Base-by-base conservation (phyloP, 1,140 invertebrate genomes). In the Gryllus bimaculatus region DNA sequence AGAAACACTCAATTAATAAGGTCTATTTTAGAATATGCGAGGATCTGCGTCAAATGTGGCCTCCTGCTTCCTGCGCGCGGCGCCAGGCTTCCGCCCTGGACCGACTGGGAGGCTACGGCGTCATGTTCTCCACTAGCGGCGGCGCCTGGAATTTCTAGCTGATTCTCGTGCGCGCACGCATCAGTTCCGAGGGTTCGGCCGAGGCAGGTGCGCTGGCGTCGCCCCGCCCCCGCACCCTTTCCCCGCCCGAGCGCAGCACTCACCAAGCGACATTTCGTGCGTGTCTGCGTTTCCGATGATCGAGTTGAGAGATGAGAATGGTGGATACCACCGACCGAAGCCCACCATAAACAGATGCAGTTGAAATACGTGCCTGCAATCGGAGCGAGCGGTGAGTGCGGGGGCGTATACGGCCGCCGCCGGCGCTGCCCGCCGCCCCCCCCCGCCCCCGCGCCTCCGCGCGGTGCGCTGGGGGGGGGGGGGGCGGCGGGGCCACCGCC, bases 341-440 rank as follows among this genome's bases (percentile, higher is more conserved):
- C n/a, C n/a, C n/a, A n/a, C 98, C 96, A 99, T 99, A 88, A 99
- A 97, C 98, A 99, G 88, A 99, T 99, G 89, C 96, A 99, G 88
- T 98, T 98, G 90, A 99, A 99, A 89, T 99, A 99, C 81, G 98
- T 98, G 86, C 97, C 95, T 96, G 89, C 81, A 89, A 85, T 83
- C 48, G 48, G 77, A 78, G 73, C 54, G 54, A 66, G 10, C 18
- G 54, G 54, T 66, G 18, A 66, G 54, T 18, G 18, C 10, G 18
- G 54, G 54, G 54, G 54, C 54, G 18, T 3, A 18, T 10, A 66
- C 54, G 54, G 7, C 54, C 18, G 54, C 18, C 54, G 0, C 54
- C 54, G 18, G 10, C 10, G 10, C 18, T 18, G 54, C 54, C 54
- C 18, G 54, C 10, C 2, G 2, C 54, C 18, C 54, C 2, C 10